phyloP scores from a whole-genome alignment of 1,140 invertebrate species.

The Diabrotica undecimpunctata region DNA sequence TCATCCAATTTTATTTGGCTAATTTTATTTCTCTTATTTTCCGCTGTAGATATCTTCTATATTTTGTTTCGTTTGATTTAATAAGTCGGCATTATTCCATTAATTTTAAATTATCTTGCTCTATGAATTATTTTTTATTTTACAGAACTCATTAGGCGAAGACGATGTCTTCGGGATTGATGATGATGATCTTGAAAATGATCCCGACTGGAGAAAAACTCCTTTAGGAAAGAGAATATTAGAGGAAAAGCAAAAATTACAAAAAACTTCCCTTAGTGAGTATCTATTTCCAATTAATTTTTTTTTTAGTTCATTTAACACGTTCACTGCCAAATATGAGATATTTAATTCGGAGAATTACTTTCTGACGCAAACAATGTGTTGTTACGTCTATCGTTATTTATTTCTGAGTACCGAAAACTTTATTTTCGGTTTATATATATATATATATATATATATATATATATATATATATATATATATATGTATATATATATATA shows the following conservation, averaged over 20 bases:
- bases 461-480: too few relatives aligned
- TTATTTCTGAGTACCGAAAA: too few relatives aligned
- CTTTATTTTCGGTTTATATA: too few relatives aligned
- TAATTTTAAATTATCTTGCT: too few relatives aligned
- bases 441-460: too few relatives aligned
- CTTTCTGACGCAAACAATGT: conserved; percentile 17
- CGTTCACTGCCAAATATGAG: background rate
- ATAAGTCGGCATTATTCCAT: too few relatives aligned
- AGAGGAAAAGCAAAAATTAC: conserved; percentile 14
- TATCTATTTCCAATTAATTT: background rate
- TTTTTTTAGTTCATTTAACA: background rate
- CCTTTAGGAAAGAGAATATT: conserved; percentile 51
- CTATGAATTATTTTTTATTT: background rate
- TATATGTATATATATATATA: too few relatives aligned
- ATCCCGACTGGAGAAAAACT: conserved; percentile 68
- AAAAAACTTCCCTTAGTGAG: background rate
- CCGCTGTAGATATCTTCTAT: too few relatives aligned
- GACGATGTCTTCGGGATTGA: conserved; percentile 1
- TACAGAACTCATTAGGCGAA: background rate
- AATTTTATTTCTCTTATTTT: too few relatives aligned
- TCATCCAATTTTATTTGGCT: too few relatives aligned
- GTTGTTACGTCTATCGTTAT: too few relatives aligned
- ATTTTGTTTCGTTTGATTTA: too few relatives aligned
- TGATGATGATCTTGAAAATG: conserved; percentile 54
- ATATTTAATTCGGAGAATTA: conserved; percentile 15